Evolutionary conservation across 2,797 vertebrate genomes (phyloP), one percentile per base, ranked within the genome.

Genomic region (Luscinia luscinia): DNA sequence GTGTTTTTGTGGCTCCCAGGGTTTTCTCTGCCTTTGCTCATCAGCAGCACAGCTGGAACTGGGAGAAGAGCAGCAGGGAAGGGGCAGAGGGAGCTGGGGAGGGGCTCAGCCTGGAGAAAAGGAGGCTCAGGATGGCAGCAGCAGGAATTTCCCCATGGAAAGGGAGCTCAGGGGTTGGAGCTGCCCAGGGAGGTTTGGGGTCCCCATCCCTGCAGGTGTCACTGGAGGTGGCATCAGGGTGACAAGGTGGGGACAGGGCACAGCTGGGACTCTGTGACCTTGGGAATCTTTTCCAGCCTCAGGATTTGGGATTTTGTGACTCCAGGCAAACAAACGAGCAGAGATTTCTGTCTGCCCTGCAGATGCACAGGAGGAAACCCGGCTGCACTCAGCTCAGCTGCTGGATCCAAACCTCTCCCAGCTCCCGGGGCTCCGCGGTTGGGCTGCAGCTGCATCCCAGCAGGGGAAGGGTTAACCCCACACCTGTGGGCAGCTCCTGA

Each of bases 401-500:
- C 20, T 64, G 58, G 55, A 68, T 75, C 84, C 58, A 40, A 73
- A 58, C 67, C 58, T 86, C 81, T 76, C 45, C 62, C 40, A 0
- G n/a, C 51, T 69, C 55, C 23, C 11, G 20, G 32, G 62, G 58
- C 51, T 20, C 69, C 4, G 22, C 52, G 49, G 36, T 28, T 30
- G 24, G 58, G 9, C 41, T 75, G 55, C 61, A 74, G 52, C 74
- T 43, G 62, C 28, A 52, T 77, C 59, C 55, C 84, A 69, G 88
- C 21, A 34, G 18, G 41, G 16, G 63, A 93, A 6, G 93, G 80
- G 92, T 94, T 93, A 94, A 94, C 43, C 48, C 43, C 57, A 85
- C 89, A 95, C 94, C 88, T 91, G 82, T 51, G 75, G 67, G 73
- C 73, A 58, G 58, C 52, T 94, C 77, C 77, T 45, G 57, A 95